Evolutionary conservation across 2,888 invertebrate genomes (phyloP), one percentile per base, ranked within the genome.

Genomic region (Yponomeuta sedellus): DNA sequence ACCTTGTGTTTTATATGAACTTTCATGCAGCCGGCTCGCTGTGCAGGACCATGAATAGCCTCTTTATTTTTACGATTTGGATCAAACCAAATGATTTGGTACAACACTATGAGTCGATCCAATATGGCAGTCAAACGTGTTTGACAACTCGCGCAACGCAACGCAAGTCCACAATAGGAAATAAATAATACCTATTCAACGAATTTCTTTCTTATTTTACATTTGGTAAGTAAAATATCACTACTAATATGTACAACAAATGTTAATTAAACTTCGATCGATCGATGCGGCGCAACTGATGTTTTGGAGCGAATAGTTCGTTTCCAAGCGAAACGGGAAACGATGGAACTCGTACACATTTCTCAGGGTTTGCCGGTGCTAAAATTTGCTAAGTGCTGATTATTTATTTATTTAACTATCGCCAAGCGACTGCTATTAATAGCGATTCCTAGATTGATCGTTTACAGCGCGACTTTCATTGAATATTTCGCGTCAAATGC

Each of bases 61-160:
- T 34, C 8, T 34, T 34, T 34, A 34, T 71, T 78, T 75, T 68
- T 78, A 71, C 75, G 70, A 68, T 44, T 44, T 68, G 40, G 25
- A 66, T 64, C 0, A 10, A n/a, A n/a, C n/a, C n/a, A n/a, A n/a
- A 58, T 19, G 40, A 4, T 44, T 2, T 3, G 58, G 59, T 2
- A 64, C 66, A 56, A 52, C 87, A 84, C 86, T 88, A 83, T 34
- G 34, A 8, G 72, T 72, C 73, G 81, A 80, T 77, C 81, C 87
- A 90, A 87, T 82, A 89, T 88, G 88, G 89, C 83, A 85, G 85
- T 44, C 82, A 81, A 83, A 83, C 84, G 85, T 44, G 44, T 85
- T 81, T 88, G 90, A 86, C 88, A 88, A 85, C 82, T 44, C 79
- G 77, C 78, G 77, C 80, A 79, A 78, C 64, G 62, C 83, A 83